Conservation (phyloP, 2,113 vertebrate species). For the Oenanthe oenanthe region DNA sequence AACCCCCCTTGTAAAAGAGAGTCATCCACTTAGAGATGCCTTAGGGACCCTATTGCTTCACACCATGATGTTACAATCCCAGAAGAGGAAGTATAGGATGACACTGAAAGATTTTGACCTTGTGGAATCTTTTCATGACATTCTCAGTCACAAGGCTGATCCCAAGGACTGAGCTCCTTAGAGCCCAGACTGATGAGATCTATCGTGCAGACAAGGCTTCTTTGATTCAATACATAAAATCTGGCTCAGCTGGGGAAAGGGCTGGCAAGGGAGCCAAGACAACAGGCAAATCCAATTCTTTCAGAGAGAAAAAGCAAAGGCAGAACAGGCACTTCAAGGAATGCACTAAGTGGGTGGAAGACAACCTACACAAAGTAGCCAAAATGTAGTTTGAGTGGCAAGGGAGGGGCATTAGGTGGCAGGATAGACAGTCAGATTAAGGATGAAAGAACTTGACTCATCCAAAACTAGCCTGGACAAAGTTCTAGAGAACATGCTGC, state of each 20-base stretch:
- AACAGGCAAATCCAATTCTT: neutral
- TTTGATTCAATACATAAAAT: neutral
- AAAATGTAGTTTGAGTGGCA: slow-evolving; percentile 13
- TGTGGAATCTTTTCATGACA: neutral
- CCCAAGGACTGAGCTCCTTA: neutral
- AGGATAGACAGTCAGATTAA: neutral
- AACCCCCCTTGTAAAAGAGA: neutral
- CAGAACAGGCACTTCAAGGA: slow-evolving; percentile 1
- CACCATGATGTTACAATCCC: neutral
- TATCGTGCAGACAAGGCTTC: neutral
- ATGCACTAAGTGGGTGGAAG: neutral
- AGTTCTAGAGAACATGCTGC: neutral
- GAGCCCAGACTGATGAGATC: neutral
- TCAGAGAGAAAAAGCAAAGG: neutral
- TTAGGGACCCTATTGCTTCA: slow-evolving; percentile 34
- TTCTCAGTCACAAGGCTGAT: neutral
- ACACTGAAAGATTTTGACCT: neutral
- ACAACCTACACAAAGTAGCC: neutral
- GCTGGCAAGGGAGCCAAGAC: neutral
- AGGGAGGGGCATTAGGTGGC: neutral
- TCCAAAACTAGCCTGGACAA: slow-evolving; percentile 30
- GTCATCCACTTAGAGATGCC: slow-evolving; percentile 11
- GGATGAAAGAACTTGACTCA: slow-evolving; percentile 41
- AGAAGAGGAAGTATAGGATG: slow-evolving; percentile 12
- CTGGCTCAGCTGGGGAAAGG: neutral